Percentiles rank a stretch among this genome's conserved stretches.
Evolutionary conservation across 2,888 invertebrate species (phyloP).

Genomic region (Ectemnius continuus): DNA sequence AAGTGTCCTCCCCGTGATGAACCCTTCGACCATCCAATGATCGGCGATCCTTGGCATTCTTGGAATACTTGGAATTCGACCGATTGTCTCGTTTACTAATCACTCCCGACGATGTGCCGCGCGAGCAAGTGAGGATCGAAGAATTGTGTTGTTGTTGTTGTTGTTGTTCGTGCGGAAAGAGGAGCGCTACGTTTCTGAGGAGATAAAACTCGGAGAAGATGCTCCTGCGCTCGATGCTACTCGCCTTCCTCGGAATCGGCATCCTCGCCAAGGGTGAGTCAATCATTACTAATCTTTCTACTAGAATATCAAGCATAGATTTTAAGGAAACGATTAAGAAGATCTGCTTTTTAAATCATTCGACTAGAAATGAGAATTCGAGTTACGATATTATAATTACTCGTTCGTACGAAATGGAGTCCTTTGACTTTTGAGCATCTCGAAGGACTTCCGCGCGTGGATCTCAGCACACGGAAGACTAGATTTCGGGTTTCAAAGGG

Average conservation of each 20-base stretch:
- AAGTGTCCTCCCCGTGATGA: background rate
- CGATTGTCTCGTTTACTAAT: background rate
- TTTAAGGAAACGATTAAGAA: too few relatives aligned
- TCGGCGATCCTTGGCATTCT: background rate
- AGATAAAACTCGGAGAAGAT: background rate
- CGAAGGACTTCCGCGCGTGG: too few relatives aligned
- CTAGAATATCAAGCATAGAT: too few relatives aligned
- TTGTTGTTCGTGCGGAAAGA: background rate
- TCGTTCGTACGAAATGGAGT: too few relatives aligned
- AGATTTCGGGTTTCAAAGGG: too few relatives aligned
- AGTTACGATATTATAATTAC: too few relatives aligned
- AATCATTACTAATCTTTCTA: background rate
- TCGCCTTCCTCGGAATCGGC: background rate
- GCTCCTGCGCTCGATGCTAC: constrained; percentile 1
- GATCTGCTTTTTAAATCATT: too few relatives aligned
- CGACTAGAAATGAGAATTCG: too few relatives aligned
- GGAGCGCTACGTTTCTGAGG: background rate
- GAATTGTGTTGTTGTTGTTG: background rate
- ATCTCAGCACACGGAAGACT: too few relatives aligned
- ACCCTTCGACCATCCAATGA: background rate
- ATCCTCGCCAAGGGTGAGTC: constrained; percentile 4
- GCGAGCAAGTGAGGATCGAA: background rate
- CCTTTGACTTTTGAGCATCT: too few relatives aligned
- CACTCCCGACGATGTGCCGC: background rate
- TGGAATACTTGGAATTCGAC: background rate